Conservation (phyloP, 2,888 invertebrate genomes). For the Spilosoma lubricipeda region DNA sequence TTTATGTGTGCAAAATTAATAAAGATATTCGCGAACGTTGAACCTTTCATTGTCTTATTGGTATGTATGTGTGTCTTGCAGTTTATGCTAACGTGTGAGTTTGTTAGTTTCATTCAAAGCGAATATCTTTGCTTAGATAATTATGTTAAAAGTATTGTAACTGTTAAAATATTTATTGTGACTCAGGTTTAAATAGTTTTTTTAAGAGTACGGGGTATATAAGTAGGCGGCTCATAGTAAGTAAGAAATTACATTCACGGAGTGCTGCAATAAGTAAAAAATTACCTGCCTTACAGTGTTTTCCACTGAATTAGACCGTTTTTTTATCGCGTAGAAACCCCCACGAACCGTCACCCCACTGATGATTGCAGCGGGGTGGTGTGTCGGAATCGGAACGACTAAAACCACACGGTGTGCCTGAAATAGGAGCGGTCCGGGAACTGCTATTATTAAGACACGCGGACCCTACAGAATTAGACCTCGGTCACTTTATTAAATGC, state of each 20-base stretch:
- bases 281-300: neutral
- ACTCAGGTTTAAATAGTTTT: neutral
- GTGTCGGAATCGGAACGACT: too few relatives aligned
- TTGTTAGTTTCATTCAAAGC: neutral
- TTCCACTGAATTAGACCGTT: neutral
- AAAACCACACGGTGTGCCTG: too few relatives aligned
- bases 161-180: neutral
- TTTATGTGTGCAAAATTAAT: neutral
- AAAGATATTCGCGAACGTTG: conserved; percentile 1
- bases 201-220: neutral
- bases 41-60: neutral
- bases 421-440: too few relatives aligned
- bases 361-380: too few relatives aligned
- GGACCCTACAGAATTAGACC: too few relatives aligned
- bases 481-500: neutral
- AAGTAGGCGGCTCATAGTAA: neutral
- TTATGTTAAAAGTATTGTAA: neutral
- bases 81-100: neutral
- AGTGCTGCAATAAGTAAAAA: neutral
- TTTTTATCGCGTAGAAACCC: neutral
- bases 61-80: neutral
- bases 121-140: neutral
- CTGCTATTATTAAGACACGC: too few relatives aligned
- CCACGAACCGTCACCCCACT: too few relatives aligned
- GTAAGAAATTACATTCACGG: neutral